Percentiles rank a stretch among this genome's conserved stretches.
Conservation (phyloP, 2,797 vertebrate genomes). For the Sebastes ruberrimus region DNA sequence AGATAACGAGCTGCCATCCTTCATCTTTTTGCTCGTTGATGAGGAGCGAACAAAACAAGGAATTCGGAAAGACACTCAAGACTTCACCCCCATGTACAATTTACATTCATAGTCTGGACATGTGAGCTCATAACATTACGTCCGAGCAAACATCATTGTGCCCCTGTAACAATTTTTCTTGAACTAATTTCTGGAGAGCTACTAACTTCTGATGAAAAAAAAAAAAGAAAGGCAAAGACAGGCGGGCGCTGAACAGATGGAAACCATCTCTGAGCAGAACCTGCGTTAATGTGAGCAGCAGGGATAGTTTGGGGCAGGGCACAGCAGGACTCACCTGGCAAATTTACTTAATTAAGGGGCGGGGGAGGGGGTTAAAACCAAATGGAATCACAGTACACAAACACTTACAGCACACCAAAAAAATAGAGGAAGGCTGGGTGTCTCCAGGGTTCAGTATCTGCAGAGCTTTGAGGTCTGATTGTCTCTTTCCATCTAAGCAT, state of each 20-base stretch:
- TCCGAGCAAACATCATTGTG: slow-evolving; percentile 56
- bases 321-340: slow-evolving; percentile 29
- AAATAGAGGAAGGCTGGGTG: not conserved
- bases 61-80: slow-evolving; percentile 43
- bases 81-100: slow-evolving; percentile 56
- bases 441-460: slow-evolving; percentile 41
- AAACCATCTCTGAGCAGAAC: slow-evolving; percentile 8
- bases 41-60: slow-evolving; percentile 22
- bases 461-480: slow-evolving; percentile 72
- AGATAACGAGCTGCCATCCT: not conserved
- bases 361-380: not conserved
- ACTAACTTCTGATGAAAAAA: slow-evolving; percentile 9
- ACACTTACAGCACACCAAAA: slow-evolving; percentile 38
- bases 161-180: slow-evolving; percentile 55
- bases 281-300: slow-evolving; percentile 1
- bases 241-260: not conserved
- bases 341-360: slow-evolving; percentile 3
- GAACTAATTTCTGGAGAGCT: slow-evolving; percentile 36
- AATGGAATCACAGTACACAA: slow-evolving; percentile 38
- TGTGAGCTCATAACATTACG: slow-evolving; percentile 39
- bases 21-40: slow-evolving; percentile 1
- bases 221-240: slow-evolving; percentile 26
- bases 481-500: slow-evolving; percentile 65
- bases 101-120: slow-evolving; percentile 82
- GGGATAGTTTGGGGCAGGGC: slow-evolving; percentile 20